Conservation (phyloP, 1,140 invertebrate species). For the Camponotus vicinus region DNA sequence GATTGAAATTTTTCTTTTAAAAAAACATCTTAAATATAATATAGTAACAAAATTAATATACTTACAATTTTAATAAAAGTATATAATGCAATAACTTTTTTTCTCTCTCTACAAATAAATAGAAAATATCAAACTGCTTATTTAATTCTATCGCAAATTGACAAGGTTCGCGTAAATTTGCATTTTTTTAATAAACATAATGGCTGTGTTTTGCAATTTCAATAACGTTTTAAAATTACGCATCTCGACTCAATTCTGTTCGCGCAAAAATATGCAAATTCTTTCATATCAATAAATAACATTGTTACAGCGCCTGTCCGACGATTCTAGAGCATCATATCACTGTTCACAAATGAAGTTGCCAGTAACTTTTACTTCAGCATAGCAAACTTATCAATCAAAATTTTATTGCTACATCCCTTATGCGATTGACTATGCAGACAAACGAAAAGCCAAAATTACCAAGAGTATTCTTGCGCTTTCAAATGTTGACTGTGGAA, state of each 20-base stretch:
- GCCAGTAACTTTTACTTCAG: not conserved
- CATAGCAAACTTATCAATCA: not conserved
- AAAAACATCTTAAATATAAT: not conserved
- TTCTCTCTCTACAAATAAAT: not conserved
- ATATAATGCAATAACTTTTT: not conserved
- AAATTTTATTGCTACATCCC: not conserved
- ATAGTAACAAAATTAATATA: not conserved
- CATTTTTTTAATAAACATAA: constrained; percentile 14
- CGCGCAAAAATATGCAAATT: constrained; percentile 18
- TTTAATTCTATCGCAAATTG: constrained; percentile 14
- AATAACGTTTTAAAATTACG: not conserved
- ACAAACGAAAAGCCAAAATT: not conserved
- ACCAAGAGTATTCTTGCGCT: not conserved
- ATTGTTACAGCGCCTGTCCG: not conserved
- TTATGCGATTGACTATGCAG: not conserved
- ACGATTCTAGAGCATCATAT: not conserved
- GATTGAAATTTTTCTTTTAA: not conserved
- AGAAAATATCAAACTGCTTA: not conserved
- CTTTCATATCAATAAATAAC: constrained; percentile 1
- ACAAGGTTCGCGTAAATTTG: constrained; percentile 8
- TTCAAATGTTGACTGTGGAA: not conserved
- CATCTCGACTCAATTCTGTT: not conserved
- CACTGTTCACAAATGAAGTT: not conserved
- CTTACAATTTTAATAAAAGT: not conserved
- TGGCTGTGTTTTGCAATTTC: not conserved